Evolutionary conservation across 2,797 vertebrate genomes (phyloP), one percentile per base, ranked within the genome.

Genomic region (Tenualosa ilisha): DNA sequence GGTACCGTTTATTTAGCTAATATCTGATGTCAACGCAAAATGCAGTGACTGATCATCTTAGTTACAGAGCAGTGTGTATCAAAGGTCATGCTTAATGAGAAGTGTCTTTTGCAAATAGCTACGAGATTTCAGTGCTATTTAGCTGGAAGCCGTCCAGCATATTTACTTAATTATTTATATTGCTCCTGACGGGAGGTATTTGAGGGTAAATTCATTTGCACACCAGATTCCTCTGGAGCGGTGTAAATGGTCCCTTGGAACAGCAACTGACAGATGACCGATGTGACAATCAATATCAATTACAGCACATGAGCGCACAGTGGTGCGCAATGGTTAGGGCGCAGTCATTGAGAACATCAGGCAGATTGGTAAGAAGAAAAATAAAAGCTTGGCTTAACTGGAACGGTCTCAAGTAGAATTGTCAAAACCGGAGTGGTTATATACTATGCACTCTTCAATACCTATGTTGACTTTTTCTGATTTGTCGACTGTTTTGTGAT

Each of bases 181-280:
- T 93, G 92, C 92, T 89, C 92, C 91, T 94, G 94, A 93, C 93
- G 94, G 91, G 93, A 91, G 89, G 91, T 92, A 92, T 92, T 92
- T 93, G 92, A 91, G 92, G 94, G 94, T 96, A 96, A 97, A 97
- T 97, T 97, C 96, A 98, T 98, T 97, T 97, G 97, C 97, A 96
- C 94, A 94, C 95, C 96, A 95, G 96, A 95, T 96, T 96, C 86
- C 91, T 92, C 92, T 93, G 92, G 90, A 89, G 94, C 91, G 94
- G 91, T 92, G 94, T 96, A 97, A 96, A 93, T 96, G 94, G 95
- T 93, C 95, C 97, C 72, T 93, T 94, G 96, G 96, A 97, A 96
- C 93, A 95, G 93, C 87, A 92, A 92, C 95, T 97, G 97, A 97
- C 97, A 97, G 96, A 92, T 97, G 96, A 97, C 96, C 94, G 96